Base-by-base conservation (phyloP, 2,113 vertebrate genomes). In the Henicopernis longicauda region DNA sequence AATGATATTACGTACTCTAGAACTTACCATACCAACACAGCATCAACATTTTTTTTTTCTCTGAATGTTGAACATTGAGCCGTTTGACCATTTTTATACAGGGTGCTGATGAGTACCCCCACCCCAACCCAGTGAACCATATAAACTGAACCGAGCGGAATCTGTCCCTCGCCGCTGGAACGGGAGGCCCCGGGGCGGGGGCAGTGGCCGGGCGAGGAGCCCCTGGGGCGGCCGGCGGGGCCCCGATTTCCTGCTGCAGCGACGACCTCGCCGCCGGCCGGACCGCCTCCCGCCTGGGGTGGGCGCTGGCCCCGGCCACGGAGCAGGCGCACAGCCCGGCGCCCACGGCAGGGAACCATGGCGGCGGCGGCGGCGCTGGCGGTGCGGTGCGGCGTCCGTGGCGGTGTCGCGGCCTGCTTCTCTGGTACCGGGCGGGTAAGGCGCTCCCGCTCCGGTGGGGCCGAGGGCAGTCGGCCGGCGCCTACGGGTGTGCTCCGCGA, bases 361-460 rank as follows among this genome's bases (percentile, higher is more conserved):
- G n/a, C n/a, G 93, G 85, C 69, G 73, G 67, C 11, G n/a, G 27
- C 5, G 11, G 29, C 4, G 49, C 1, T 14, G 29, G 25, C 49
- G 13, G 29, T 4, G 49, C 1, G 16, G 29, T 18, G 49, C 0
- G 17, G 40, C 1, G 4, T 16, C 5, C 6, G 67, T 4, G 34
- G 38, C 1, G 6, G 29, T 6, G 23, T 9, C 11, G 38, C 42
- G 6, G 12, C 3, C 3, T 3, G 16, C 3, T 25, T 69, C 36
- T 8, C 10, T 4, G 82, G 58, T 40, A 16, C 6, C 17, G 7
- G 44, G 20, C 49, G 94, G 94, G 96, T 96, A 92, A 97, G 96
- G 38, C 21, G 23, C 54, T 55, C 6, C 11, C 15, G 36, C 11
- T 36, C 54, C 10, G 21, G 16, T 8, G 27, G 26, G 58, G 13